phyloP scores from a whole-genome alignment of 2,797 vertebrate species.

The Phaenicophaeus curvirostris region DNA sequence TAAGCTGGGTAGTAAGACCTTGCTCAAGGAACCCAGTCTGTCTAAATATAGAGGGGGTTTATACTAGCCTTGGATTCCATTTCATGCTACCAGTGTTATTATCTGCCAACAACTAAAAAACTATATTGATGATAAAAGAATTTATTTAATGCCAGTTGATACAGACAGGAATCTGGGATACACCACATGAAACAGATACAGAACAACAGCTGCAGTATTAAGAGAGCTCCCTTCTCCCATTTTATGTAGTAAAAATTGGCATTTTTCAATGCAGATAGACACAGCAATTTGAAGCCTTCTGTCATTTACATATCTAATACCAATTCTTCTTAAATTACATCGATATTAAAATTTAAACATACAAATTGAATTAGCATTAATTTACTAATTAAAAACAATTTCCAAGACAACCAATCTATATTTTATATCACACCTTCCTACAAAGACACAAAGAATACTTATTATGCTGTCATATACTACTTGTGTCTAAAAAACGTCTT shows the following conservation, averaged over 20 bases:
- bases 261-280: not conserved
- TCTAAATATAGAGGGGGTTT: not conserved
- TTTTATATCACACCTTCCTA: not conserved
- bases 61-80: not conserved
- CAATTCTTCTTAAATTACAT: not conserved
- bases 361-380: not conserved
- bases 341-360: not conserved
- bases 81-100: not conserved
- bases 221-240: not conserved
- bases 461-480: not conserved
- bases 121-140: not conserved
- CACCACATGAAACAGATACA: not conserved
- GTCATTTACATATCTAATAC: not conserved
- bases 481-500: not conserved
- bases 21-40: not conserved
- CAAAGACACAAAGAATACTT: not conserved
- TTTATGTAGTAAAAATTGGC: not conserved
- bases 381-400: not conserved
- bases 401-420: not conserved
- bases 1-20: not conserved
- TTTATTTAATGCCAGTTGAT: not conserved
- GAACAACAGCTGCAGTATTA: not conserved
- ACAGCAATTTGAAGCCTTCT: not conserved
- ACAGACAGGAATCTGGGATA: not conserved
- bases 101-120: not conserved